phyloP scores from a whole-genome alignment of 2,797 vertebrate species.

The Sandelia bainsii region DNA sequence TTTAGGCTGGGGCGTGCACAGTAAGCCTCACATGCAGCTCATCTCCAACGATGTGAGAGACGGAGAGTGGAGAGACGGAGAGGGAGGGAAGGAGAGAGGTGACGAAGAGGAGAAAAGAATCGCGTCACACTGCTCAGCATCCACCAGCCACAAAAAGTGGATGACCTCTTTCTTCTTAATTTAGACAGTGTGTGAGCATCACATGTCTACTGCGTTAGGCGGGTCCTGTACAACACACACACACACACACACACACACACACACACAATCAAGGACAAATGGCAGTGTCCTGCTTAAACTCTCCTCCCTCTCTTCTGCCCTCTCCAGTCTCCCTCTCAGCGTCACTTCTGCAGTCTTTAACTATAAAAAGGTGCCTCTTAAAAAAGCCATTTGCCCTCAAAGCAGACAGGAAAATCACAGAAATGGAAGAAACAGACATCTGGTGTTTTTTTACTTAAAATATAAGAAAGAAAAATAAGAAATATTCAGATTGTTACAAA shows the following conservation, averaged over 20 bases:
- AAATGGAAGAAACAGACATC: neutral
- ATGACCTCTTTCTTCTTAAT: constrained; percentile 62
- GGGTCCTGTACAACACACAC: constrained; percentile 48
- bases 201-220: constrained; percentile 71
- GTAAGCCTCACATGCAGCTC: constrained; percentile 38
- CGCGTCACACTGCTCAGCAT: constrained; percentile 58
- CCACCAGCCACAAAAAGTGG: constrained; percentile 58
- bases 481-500: neutral
- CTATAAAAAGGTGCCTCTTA: constrained; percentile 33
- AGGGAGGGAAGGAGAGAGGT: neutral
- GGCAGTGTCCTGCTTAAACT: constrained; percentile 70
- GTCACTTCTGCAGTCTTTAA: constrained; percentile 61
- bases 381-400: constrained; percentile 16
- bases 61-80: constrained; percentile 21
- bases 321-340: constrained; percentile 3
- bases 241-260: constrained; percentile 47
- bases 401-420: neutral
- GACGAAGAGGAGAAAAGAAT: constrained; percentile 39
- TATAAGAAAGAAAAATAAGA: neutral
- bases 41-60: constrained; percentile 38
- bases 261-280: constrained; percentile 75
- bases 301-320: constrained; percentile 51
- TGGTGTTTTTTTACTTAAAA: neutral
- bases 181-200: constrained; percentile 63
- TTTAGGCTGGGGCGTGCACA: constrained; percentile 29